A percentile compares a stretch with the other conserved stretches of the same genome.
These are phyloP conservation scores for Thunnus albacares DNA, from an alignment of 2,797 vertebrate species.

Conservation along the genomic window DNA sequence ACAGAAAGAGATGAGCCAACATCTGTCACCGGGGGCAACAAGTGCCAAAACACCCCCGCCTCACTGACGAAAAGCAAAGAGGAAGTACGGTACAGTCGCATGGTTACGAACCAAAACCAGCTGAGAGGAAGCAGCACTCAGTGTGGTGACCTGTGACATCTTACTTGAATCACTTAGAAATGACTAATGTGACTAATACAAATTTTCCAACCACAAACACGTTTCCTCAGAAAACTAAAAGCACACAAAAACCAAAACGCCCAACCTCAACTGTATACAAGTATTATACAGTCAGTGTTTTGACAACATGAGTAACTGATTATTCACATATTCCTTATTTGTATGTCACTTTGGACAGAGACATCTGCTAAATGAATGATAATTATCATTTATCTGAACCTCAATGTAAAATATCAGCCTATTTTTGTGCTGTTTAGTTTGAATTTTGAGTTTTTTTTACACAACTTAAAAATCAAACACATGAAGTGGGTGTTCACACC, in stretches of 20 bases:
- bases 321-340: background rate
- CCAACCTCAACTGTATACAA: background rate
- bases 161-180: background rate
- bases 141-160: conserved; percentile 32
- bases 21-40: conserved; percentile 27
- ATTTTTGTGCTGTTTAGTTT: background rate
- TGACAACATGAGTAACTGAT: background rate
- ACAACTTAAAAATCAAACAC: no score
- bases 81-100: conserved; percentile 19
- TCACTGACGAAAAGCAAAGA: conserved; percentile 15
- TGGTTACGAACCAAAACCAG: conserved; percentile 25
- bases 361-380: background rate
- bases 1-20: conserved; percentile 27
- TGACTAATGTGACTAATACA: background rate
- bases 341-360: background rate
- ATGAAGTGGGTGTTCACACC: no score
- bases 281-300: background rate
- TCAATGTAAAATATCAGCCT: background rate
- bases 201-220: background rate
- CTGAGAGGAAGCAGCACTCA: conserved; percentile 20
- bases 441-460: no score
- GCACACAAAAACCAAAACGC: background rate
- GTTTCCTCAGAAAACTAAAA: conserved; percentile 4
- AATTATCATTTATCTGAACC: background rate
- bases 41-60: background rate